phyloP scores from a whole-genome alignment of 2,888 invertebrate species.

The Philereme vetulata region DNA sequence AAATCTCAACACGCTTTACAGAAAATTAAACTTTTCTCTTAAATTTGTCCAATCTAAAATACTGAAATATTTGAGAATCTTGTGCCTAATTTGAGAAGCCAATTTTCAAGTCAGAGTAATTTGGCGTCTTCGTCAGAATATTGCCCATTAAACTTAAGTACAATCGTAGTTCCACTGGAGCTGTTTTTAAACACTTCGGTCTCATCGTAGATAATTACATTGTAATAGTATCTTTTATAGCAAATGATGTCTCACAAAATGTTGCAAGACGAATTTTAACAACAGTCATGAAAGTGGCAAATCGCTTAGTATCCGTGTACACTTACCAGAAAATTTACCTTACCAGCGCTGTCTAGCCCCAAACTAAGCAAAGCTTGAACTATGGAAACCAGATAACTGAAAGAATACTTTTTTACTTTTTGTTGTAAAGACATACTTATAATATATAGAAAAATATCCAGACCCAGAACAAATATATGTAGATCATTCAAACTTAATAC shows the following conservation, averaged over 20 bases:
- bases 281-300: background rate
- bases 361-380: too few relatives aligned
- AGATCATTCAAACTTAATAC: too few relatives aligned
- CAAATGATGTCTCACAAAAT: slow-evolving; percentile 5
- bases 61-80: slow-evolving; percentile 18
- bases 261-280: background rate
- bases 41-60: slow-evolving; percentile 23
- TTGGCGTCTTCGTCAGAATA: slow-evolving; percentile 45
- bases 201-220: slow-evolving; percentile 51
- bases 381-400: too few relatives aligned
- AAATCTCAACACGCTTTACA: slow-evolving; percentile 4
- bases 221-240: slow-evolving; percentile 43
- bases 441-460: too few relatives aligned
- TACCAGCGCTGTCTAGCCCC: too few relatives aligned
- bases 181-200: slow-evolving; percentile 47
- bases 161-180: slow-evolving; percentile 52
- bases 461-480: too few relatives aligned
- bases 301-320: background rate
- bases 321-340: too few relatives aligned
- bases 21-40: slow-evolving; percentile 11
- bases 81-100: slow-evolving; percentile 35
- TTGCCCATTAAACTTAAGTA: slow-evolving; percentile 52
- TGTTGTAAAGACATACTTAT: too few relatives aligned
- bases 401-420: too few relatives aligned
- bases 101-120: slow-evolving; percentile 50